Conservation (phyloP, 2,888 invertebrate species). For the Iselma pallidipennis region DNA sequence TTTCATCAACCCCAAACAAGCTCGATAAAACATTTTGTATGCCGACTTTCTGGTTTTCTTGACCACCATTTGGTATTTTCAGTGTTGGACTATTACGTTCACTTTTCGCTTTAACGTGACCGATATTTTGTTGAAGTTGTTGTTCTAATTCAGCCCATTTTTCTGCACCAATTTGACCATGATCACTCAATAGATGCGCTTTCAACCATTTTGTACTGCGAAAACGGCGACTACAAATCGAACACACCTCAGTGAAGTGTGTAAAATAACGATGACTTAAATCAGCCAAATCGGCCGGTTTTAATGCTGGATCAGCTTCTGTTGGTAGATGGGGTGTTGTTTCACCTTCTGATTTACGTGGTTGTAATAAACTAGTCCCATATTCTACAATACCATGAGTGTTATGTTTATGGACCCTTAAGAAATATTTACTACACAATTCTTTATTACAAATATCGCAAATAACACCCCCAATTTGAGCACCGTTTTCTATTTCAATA, state of each 20-base stretch:
- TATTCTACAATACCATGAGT: conserved; percentile 96
- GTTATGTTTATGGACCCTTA: conserved; percentile 97
- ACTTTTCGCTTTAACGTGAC: conserved; percentile 40
- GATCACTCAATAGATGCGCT: conserved; percentile 84
- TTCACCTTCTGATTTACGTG: conserved; percentile 52
- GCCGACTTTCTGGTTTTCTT: conserved; percentile 49
- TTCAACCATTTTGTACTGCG: conserved; percentile 87
- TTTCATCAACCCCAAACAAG: conserved; percentile 60
- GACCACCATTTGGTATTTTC: conserved; percentile 62
- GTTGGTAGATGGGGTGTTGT: conserved; percentile 42
- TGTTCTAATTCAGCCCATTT: conserved; percentile 66
- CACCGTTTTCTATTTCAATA: conserved; percentile 90
- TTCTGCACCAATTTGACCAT: conserved; percentile 70
- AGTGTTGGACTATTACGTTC: conserved; percentile 58
- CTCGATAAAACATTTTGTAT: conserved; percentile 60
- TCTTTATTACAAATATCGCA: conserved; percentile 99
- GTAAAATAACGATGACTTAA: conserved; percentile 67
- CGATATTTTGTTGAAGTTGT: conserved; percentile 52
- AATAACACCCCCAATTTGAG: conserved; percentile 90
- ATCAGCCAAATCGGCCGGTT: conserved; percentile 62
- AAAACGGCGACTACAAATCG: conserved; percentile 84
- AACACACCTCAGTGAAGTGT: conserved; percentile 77
- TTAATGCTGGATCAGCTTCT: conserved; percentile 56
- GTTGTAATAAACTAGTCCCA: conserved; percentile 59
- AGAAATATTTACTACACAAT: conserved; percentile 96